A percentile compares a stretch with the other conserved stretches of the same genome.
Evolutionary conservation across 2,113 vertebrate species (phyloP).

Genomic region (Pangasianodon hypophthalmus): DNA sequence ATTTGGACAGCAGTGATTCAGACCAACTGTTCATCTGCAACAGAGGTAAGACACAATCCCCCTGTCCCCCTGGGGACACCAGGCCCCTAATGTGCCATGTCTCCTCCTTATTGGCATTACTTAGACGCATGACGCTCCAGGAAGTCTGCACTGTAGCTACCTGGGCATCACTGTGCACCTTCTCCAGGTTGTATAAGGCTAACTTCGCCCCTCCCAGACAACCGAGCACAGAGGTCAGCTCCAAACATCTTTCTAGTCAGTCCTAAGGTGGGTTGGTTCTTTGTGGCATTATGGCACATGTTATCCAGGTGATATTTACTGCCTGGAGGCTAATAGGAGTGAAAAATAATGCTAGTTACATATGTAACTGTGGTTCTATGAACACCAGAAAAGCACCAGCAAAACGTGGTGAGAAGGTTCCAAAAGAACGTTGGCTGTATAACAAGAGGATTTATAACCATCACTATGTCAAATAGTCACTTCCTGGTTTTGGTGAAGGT

Average conservation of each 20-base stretch:
- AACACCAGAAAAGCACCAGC: neutral
- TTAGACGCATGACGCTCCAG: neutral
- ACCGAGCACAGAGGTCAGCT: neutral
- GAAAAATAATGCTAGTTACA: neutral
- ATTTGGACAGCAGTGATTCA: neutral
- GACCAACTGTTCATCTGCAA: neutral
- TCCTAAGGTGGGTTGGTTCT: neutral
- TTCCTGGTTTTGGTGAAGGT: neutral
- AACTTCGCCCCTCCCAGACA: neutral
- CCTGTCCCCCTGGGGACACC: no score
- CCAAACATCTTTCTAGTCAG: neutral
- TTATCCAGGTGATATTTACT: neutral
- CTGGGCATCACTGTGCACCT: neutral
- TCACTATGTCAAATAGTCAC: neutral
- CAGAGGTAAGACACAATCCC: neutral
- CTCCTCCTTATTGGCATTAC: neutral
- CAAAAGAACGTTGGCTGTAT: neutral
- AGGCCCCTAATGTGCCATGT: neutral
- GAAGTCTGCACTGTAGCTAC: neutral
- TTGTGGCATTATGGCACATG: neutral
- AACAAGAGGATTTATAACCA: neutral
- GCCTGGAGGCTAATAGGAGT: neutral
- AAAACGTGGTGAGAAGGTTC: neutral
- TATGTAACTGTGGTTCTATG: neutral
- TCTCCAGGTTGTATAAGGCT: neutral